These are phyloP conservation scores for Mechanitis messenoides DNA, from an alignment of 2,888 invertebrate species.

Conservation along the genomic window DNA sequence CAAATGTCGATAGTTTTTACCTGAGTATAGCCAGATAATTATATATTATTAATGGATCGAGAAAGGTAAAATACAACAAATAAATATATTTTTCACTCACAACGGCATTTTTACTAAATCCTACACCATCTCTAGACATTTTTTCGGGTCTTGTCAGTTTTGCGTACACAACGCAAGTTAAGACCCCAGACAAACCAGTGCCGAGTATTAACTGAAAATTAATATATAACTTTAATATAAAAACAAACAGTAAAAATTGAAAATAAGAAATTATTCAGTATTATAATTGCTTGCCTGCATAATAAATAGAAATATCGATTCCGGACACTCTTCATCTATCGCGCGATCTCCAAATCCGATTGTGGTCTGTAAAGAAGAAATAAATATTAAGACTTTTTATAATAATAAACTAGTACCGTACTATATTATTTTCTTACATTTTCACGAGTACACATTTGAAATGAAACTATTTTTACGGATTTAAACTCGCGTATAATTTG, in stretches of 20 bases:
- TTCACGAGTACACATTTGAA: too few relatives aligned
- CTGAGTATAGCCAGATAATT: too few relatives aligned
- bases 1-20: too few relatives aligned
- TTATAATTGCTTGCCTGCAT: slow-evolving; percentile 79
- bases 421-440: too few relatives aligned
- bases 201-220: slow-evolving; percentile 61
- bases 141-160: slow-evolving; percentile 89
- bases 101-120: slow-evolving; percentile 87
- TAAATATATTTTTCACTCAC: slow-evolving; percentile 51
- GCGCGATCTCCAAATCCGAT: slow-evolving; percentile 91
- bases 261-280: too few relatives aligned
- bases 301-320: slow-evolving; percentile 87
- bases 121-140: slow-evolving; percentile 83
- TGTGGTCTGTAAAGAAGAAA: slow-evolving; percentile 69
- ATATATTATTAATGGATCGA: too few relatives aligned
- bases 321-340: slow-evolving; percentile 90
- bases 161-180: slow-evolving; percentile 84
- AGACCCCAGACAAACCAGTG: slow-evolving; percentile 71
- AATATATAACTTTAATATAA: slow-evolving; percentile 1
- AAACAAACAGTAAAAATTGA: neutral
- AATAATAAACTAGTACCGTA: too few relatives aligned
- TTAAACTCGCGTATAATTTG: too few relatives aligned
- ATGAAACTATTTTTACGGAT: too few relatives aligned
- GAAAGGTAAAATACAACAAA: neutral
- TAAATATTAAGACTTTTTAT: neutral